Base-by-base conservation (phyloP, 2,888 invertebrate species). In the Gibbula magus region DNA sequence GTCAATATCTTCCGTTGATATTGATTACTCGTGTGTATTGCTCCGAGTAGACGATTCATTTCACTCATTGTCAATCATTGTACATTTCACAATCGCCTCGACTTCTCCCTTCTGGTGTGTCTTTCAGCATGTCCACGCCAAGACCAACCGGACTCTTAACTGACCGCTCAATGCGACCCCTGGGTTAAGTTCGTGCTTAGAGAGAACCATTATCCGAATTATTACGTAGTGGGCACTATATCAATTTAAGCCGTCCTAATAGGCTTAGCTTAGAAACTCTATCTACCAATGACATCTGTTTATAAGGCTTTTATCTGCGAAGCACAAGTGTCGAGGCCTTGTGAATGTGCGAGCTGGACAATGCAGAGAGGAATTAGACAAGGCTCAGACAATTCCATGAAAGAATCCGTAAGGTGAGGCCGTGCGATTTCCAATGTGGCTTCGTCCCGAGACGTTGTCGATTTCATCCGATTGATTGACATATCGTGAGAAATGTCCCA, bases 261-360 rank as follows among this genome's bases (percentile, higher is more conserved):
- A 75, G 53, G 32, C 35, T 54, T 52, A 75, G 32, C 54, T 54
- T 3, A 29, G 75, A 29, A 75, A 75, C 18, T 75, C 75, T 75
- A 75, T 75, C 75, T 75, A 54, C 75, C 75, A 32, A 75, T 54
- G 75, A 75, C 75, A 75, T 75, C 75, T 75, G 75, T 75, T 75
- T 75, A 52, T 32, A 35, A 53, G 35, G 75, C 54, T 32, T 75
- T 75, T 75, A 75, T 75, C 75, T 25, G 25, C 54, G 7, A 22
- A 54, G 29, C 53, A 32, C 54, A 52, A 54, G 29, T 75, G 75
- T 75, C 29, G 29, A 22, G 53, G 53, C 51, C 25, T 22, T 32
- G 54, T 35, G 75, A 54, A 25, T 52, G 29, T 54, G 53, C 29
- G 35, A 29, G 54, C 5, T 1, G n/a, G 29, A 75, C 75, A 75